Base-by-base conservation (phyloP, 2,113 vertebrate genomes). In the Perca fluviatilis region DNA sequence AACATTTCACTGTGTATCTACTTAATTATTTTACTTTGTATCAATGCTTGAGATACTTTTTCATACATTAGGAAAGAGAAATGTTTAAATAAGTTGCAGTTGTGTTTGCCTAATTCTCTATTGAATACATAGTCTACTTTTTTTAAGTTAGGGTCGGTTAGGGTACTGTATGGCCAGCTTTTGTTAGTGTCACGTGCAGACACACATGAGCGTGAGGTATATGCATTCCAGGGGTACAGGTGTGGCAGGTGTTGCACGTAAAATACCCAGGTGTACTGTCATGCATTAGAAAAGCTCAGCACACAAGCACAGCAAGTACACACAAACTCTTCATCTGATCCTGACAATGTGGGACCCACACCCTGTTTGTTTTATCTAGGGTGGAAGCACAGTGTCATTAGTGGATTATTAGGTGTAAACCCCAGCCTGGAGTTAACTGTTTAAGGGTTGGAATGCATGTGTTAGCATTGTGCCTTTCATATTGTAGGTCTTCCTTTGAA, bases 191-290 rank as follows among this genome's bases (percentile, higher is more conserved):
- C 54, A 72, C 25, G 47, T 76, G 73, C 50, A 82, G 72, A 85
- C 2, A 21, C 40, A 77, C 79, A 84, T 74, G 72, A 75, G 70
- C 1, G 5, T 49, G 33, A 61, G 51, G n/a, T 87, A 65, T 25
- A 82, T 70, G 73, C 85, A 93, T 92, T 93, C 94, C 93, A 88
- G 57, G 53, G 47, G 43, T 79, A 75, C 89, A 93, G 91, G 94
- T 91, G 91, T 83, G 89, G 86, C 85, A 80, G 87, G 89, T 91
- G 91, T 86, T 86, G 88, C 82, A 46, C 74, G 50, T 72, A 80
- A 43, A 43, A 11, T 61, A 88, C 80, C 79, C 73, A 89, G 87
- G 91, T 92, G 88, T 84, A 77, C 81, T 25, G 21, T 93, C 83
- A 78, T 83, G 88, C 80, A 82, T 90, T 13, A 64, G 57, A 88